Conservation (phyloP, 2,113 vertebrate genomes). For the Bubo blakistoni region DNA sequence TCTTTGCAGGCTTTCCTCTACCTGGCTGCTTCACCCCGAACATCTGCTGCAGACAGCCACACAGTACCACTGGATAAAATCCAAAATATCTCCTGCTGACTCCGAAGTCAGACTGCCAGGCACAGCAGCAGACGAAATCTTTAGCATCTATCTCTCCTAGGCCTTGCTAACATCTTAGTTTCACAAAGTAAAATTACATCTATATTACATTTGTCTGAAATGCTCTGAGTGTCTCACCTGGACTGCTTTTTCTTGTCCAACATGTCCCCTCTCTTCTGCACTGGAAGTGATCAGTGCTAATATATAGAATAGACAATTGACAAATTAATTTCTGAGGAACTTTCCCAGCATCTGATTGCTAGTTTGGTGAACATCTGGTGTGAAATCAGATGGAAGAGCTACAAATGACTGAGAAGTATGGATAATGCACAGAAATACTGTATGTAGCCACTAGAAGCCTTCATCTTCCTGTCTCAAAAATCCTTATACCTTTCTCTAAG, state of each 20-base stretch:
- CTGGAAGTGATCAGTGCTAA: not conserved
- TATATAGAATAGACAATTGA: not conserved
- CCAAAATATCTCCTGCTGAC: not conserved
- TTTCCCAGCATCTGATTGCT: not conserved
- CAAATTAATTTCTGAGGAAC: not conserved
- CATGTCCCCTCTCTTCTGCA: not conserved
- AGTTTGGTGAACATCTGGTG: not conserved
- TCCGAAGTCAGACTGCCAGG: not conserved
- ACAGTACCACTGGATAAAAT: not conserved
- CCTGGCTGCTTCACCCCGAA: not conserved
- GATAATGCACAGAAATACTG: not conserved
- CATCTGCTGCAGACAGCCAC: not conserved
- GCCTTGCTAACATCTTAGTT: not conserved
- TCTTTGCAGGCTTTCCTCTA: not conserved
- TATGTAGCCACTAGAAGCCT: not conserved
- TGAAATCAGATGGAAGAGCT: not conserved
- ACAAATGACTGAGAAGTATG: not conserved
- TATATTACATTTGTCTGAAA: not conserved
- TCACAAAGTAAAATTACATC: not conserved
- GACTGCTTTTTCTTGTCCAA: not conserved
- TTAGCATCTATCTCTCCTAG: not conserved
- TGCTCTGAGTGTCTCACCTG: rapidly evolving
- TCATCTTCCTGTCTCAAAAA: not conserved
- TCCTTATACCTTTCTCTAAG: not conserved
- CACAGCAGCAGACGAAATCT: not conserved